Percentiles rank a stretch among this genome's conserved stretches.
Evolutionary conservation across 2,113 vertebrate species (phyloP).

Genomic region (Lethenteron reissneri): DNA sequence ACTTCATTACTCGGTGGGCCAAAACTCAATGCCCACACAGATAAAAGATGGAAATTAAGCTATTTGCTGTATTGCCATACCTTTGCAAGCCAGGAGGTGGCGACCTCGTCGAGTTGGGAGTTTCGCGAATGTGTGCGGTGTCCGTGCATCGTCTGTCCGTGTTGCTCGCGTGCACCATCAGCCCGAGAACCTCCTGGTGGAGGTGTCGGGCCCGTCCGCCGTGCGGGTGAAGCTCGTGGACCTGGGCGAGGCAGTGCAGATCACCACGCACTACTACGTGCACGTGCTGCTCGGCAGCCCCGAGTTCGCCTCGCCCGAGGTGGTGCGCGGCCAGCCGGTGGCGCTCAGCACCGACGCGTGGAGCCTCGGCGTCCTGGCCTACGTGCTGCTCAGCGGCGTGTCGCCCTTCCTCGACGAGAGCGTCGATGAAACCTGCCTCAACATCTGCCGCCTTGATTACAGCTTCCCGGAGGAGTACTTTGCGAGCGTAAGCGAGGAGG

Average conservation of each 20-base stretch:
- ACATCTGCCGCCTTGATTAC: conserved; percentile 81
- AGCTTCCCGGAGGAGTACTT: conserved; percentile 85
- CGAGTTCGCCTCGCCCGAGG: conserved; percentile 78
- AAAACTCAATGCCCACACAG: too few species aligned
- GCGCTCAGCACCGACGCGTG: conserved; percentile 68
- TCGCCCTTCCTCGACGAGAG: conserved; percentile 92
- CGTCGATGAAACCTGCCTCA: conserved; percentile 82
- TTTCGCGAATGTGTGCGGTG: too few species aligned
- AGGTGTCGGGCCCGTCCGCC: conserved; percentile 49
- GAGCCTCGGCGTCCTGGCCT: conserved; percentile 72
- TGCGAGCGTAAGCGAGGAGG: conserved; percentile 50
- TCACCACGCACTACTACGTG: conserved; percentile 60
- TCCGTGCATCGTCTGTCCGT: too few species aligned
- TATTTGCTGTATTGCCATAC: too few species aligned
- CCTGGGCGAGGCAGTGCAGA: conserved; percentile 70
- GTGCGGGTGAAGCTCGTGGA: conserved; percentile 59
- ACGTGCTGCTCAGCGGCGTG: conserved; percentile 75
- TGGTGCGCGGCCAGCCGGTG: conserved; percentile 69
- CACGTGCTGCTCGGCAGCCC: conserved; percentile 79
- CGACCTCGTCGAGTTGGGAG: too few species aligned
- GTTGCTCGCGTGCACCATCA: conserved; percentile 14
- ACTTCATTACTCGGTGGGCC: too few species aligned
- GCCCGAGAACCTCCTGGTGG: conserved; percentile 91
- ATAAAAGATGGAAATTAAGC: too few species aligned
- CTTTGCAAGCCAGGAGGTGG: too few species aligned